These are phyloP conservation scores for Cantharis flavilabris DNA, from an alignment of 2,888 invertebrate species.

Conservation along the genomic window DNA sequence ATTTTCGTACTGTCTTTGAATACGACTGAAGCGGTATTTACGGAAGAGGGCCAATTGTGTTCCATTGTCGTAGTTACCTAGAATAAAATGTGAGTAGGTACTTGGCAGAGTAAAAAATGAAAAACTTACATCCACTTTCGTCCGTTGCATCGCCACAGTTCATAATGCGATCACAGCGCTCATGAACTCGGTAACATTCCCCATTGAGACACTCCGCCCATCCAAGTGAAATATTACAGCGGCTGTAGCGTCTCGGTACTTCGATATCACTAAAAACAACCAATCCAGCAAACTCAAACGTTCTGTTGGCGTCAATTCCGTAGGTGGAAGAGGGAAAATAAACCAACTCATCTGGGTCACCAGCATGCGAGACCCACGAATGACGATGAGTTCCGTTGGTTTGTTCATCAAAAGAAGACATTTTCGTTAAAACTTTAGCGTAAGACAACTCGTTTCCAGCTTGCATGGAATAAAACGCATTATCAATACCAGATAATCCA, in stretches of 20 bases:
- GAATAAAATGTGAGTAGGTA: slow-evolving; percentile 18
- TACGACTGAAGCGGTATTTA: slow-evolving; percentile 83
- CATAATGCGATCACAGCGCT: slow-evolving; percentile 75
- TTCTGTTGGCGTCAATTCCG: slow-evolving; percentile 92
- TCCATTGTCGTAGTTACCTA: slow-evolving; percentile 65
- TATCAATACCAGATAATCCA: slow-evolving; percentile 87
- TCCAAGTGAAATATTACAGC: slow-evolving; percentile 75
- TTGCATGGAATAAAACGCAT: slow-evolving; percentile 90
- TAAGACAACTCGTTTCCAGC: slow-evolving; percentile 90
- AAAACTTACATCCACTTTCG: slow-evolving; percentile 72
- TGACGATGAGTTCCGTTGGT: slow-evolving; percentile 84
- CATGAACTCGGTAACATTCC: slow-evolving; percentile 74
- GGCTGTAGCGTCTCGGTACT: slow-evolving; percentile 68
- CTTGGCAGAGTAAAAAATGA: neutral
- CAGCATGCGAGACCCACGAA: slow-evolving; percentile 83
- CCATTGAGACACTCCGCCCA: slow-evolving; percentile 81
- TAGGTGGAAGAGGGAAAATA: slow-evolving; percentile 89
- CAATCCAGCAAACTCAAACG: slow-evolving; percentile 88
- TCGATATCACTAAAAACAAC: slow-evolving; percentile 90
- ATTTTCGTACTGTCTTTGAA: slow-evolving; percentile 90
- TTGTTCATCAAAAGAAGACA: slow-evolving; percentile 85
- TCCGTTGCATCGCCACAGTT: slow-evolving; percentile 89
- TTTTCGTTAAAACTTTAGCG: slow-evolving; percentile 83
- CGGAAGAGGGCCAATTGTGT: slow-evolving; percentile 76
- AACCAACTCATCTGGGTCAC: slow-evolving; percentile 82